Percentiles rank a stretch among this genome's conserved stretches.
phyloP scores from a whole-genome alignment of 2,797 vertebrate species.

The Gouania willdenowi region DNA sequence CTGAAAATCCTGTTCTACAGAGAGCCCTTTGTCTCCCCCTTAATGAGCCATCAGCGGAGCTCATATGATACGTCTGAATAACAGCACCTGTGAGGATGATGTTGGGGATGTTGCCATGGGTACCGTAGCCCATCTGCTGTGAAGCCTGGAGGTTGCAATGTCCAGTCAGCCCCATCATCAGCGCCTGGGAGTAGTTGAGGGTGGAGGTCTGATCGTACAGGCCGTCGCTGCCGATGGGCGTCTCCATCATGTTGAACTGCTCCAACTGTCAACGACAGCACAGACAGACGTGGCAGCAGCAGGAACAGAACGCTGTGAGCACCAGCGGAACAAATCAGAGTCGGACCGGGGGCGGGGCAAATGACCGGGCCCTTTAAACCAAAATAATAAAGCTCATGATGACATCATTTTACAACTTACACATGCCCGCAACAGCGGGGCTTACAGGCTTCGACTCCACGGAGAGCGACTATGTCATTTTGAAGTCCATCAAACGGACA shows the following conservation, averaged over 20 bases:
- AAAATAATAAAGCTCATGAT: too few species aligned
- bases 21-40: neutral
- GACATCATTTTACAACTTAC: too few species aligned
- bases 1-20: too few species aligned
- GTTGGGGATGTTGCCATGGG: constrained; percentile 91
- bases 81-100: constrained; percentile 90
- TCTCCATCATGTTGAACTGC: constrained; percentile 95
- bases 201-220: constrained; percentile 87
- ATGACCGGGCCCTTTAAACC: too few species aligned
- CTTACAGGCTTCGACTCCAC: too few species aligned
- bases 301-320: too few species aligned
- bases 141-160: constrained; percentile 84
- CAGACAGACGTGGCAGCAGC: too few species aligned
- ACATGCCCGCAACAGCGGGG: too few species aligned
- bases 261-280: too few species aligned
- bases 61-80: constrained; percentile 1
- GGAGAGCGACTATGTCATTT: too few species aligned
- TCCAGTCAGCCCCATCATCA: constrained; percentile 89
- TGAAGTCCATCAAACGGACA: too few species aligned
- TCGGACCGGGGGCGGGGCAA: too few species aligned
- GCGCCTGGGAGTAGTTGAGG: constrained; percentile 90
- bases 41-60: neutral
- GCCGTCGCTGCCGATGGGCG: constrained; percentile 82
- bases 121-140: constrained; percentile 82
- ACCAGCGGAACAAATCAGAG: constrained; percentile 4